phyloP scores from a whole-genome alignment of 2,888 invertebrate species.

The Acanthacorydalis orientalis region DNA sequence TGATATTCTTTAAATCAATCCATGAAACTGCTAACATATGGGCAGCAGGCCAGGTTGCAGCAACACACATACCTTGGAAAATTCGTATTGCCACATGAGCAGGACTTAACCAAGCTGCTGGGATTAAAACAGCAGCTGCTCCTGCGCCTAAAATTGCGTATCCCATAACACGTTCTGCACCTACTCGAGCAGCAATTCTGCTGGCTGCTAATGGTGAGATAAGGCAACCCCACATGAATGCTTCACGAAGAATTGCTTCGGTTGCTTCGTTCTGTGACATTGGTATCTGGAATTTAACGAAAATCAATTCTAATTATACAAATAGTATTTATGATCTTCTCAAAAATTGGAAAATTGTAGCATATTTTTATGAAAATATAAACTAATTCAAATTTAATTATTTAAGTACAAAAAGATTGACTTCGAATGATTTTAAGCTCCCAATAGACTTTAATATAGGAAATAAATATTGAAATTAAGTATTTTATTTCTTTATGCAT shows the following conservation, averaged over 20 bases:
- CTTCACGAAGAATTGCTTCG: conserved; percentile 35
- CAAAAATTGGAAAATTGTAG: not conserved
- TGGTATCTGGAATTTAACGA: conserved; percentile 20
- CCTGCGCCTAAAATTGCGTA: conserved; percentile 37
- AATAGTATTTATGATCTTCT: too few species aligned
- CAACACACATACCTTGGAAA: conserved; percentile 36
- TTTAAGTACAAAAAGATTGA: too few species aligned
- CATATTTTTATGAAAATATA: not conserved
- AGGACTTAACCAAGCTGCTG: conserved; percentile 38
- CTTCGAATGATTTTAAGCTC: too few species aligned
- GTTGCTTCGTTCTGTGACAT: conserved; percentile 35
- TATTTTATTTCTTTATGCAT: too few species aligned
- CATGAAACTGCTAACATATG: conserved; percentile 40
- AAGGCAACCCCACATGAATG: conserved; percentile 38
- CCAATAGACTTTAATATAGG: too few species aligned
- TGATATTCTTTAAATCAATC: conserved; percentile 36
- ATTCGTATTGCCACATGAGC: conserved; percentile 35
- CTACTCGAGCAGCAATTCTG: conserved; percentile 34
- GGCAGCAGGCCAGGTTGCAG: conserved; percentile 39
- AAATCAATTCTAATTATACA: too few species aligned
- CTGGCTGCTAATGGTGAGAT: conserved; percentile 36
- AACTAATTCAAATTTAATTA: too few species aligned
- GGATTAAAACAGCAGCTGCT: conserved; percentile 32
- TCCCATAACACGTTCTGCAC: conserved; percentile 36
- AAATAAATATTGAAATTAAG: too few species aligned